Percentiles rank a stretch among this genome's conserved stretches.
Evolutionary conservation across 2,888 invertebrate genomes (phyloP).

Genomic region (Phlogophora meticulosa): DNA sequence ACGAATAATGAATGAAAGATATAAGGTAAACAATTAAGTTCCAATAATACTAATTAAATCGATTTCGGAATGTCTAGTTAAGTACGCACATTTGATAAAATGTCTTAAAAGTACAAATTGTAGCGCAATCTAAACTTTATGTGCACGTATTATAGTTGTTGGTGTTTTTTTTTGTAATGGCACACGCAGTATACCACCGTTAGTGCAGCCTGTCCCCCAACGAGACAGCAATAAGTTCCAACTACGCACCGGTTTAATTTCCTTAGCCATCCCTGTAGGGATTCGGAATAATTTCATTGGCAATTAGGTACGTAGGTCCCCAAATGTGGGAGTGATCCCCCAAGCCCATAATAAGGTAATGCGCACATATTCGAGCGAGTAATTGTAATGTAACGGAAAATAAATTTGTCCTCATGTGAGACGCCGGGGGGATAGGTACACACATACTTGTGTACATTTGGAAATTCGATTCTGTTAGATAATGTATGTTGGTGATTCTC

Average conservation of each 20-base stretch:
- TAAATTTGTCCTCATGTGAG: slow-evolving; percentile 4
- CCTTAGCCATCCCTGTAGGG: slow-evolving; percentile 15
- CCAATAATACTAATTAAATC: too few relatives aligned
- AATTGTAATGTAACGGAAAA: slow-evolving; percentile 38
- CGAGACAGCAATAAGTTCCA: slow-evolving; percentile 7
- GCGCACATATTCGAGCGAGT: slow-evolving; percentile 24
- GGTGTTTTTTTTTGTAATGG: too few relatives aligned
- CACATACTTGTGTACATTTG: not conserved
- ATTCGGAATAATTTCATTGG: slow-evolving; percentile 29
- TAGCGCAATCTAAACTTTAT: too few relatives aligned
- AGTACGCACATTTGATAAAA: too few relatives aligned
- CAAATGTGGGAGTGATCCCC: slow-evolving; percentile 14
- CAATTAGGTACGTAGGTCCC: slow-evolving; percentile 21
- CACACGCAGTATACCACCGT: too few relatives aligned
- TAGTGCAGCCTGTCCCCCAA: not conserved
- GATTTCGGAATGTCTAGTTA: too few relatives aligned
- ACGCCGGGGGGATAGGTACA: not conserved
- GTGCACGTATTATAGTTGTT: too few relatives aligned
- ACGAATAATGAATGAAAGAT: too few relatives aligned
- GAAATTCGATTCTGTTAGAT: not conserved
- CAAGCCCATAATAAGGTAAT: slow-evolving; percentile 28
- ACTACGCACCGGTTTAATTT: slow-evolving; percentile 13
- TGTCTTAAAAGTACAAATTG: too few relatives aligned
- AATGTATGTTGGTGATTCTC: not conserved
- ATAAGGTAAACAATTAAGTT: too few relatives aligned